Evolutionary conservation across 2,888 invertebrate species (phyloP), one percentile per base, ranked within the genome.

Genomic region (Ophioninae sp.): DNA sequence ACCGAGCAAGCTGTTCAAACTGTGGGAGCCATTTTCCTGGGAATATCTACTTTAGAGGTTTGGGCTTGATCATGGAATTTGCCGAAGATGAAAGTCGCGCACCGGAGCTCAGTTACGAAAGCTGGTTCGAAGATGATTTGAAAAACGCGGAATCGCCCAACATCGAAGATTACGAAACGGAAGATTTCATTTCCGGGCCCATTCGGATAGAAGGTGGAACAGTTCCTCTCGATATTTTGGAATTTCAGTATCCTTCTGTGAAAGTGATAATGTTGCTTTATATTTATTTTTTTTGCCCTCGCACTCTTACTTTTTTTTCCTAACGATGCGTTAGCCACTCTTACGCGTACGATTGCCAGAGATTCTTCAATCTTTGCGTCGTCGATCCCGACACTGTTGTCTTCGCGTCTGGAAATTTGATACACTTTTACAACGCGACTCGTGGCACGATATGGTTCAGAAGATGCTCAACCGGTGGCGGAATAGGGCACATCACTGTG

Each of bases 311-410:
- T 17, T 59, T 67, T 23, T 39, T 63, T 82, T 68, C 59, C 44
- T 64, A 71, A 68, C 9, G 22, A 81, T 77, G 59, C 61, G 51
- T 63, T 86, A 98, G 97, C 90, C 94, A 97, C 93, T 98, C 98
- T 0, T 98, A 96, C 91, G 97, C 97, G 9, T 98, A 97, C 91
- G 96, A 98, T 91, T 97, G 97, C 90, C 95, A 95, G 86, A 96
- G 96, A 88, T 94, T 95, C 81, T 97, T 96, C 90, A 98, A 98
- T 91, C 92, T 98, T 64, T 96, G 96, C 84, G 94, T 96, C 6
- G 94, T 96, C 64, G 97, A 97, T 90, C 94, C 95, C 5, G 93
- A 96, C 13, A 96, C 96, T 0, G 92, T 98, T 2, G 94, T 97
- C 81, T 98, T 96, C 94, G 95, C 95, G 0, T 96, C 98, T 0